Percentiles rank a stretch among this genome's conserved stretches.
Conservation (phyloP, 2,797 vertebrate genomes). For the Alauda arvensis region DNA sequence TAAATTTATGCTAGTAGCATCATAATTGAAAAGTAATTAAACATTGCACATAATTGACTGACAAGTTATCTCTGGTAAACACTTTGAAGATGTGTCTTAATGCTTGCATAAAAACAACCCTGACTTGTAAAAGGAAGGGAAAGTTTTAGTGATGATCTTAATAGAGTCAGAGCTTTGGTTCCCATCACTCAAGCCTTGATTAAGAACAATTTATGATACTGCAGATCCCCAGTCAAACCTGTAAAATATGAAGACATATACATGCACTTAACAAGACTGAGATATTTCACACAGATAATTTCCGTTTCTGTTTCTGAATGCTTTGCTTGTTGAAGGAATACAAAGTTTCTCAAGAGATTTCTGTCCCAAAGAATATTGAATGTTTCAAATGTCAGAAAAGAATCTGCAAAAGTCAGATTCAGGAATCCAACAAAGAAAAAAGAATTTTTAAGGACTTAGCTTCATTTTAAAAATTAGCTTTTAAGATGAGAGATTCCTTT, state of each 20-base stretch:
- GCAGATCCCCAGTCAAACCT: neutral
- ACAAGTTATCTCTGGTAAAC: neutral
- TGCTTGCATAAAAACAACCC: neutral
- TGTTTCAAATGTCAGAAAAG: neutral
- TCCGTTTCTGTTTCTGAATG: neutral
- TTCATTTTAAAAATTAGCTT: neutral
- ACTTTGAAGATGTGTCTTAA: neutral
- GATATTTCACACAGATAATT: neutral
- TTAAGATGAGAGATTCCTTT: neutral
- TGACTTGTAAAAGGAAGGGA: neutral
- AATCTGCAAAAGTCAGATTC: neutral
- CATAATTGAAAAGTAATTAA: conserved; percentile 18
- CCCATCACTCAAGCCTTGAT: neutral
- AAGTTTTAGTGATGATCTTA: neutral
- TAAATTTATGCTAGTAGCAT: neutral
- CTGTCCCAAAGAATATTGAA: neutral
- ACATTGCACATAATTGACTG: neutral
- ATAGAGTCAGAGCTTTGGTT: neutral
- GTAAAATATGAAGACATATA: neutral
- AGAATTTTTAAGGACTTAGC: neutral
- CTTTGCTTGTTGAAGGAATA: neutral
- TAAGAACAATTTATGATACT: neutral
- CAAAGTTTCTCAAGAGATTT: neutral
- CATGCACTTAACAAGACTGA: neutral
- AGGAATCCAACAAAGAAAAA: neutral